Evolutionary conservation across 2,113 vertebrate genomes (phyloP).

Genomic region (Pelecanus crispus): DNA sequence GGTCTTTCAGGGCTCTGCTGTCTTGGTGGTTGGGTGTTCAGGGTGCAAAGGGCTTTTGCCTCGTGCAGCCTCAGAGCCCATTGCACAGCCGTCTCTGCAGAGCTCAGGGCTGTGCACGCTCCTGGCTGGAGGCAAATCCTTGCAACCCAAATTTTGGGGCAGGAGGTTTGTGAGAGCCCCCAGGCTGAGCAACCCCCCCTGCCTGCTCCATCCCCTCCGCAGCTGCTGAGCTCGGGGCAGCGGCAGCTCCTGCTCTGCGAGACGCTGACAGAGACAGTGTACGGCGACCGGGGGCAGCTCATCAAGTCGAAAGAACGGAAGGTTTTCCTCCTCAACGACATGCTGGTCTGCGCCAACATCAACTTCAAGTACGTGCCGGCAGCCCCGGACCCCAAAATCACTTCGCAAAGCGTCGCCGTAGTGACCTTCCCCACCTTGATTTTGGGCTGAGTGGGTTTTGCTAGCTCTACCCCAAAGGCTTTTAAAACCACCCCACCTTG

Average conservation of each 20-base stretch:
- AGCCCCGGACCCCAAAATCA: background rate
- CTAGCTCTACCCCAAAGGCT: no score
- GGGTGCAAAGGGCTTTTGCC: background rate
- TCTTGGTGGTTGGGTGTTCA: background rate
- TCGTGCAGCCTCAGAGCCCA: rapidly evolving
- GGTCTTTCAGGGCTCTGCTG: background rate
- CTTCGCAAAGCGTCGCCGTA: rapidly evolving
- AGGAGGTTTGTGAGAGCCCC: background rate
- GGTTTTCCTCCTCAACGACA: slow-evolving; percentile 91
- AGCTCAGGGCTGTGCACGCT: rapidly evolving
- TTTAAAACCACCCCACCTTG: background rate
- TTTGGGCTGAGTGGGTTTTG: background rate
- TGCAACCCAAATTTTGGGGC: background rate
- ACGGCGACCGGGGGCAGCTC: slow-evolving; percentile 87
- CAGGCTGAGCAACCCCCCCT: background rate
- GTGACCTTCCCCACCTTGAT: rapidly evolving
- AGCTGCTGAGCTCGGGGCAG: slow-evolving; percentile 88
- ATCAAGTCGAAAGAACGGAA: slow-evolving; percentile 94
- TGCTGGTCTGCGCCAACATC: slow-evolving; percentile 92
- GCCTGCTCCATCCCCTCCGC: background rate
- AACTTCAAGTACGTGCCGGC: slow-evolving; percentile 85
- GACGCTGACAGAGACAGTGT: slow-evolving; percentile 87
- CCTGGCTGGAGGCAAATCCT: background rate
- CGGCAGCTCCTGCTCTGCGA: slow-evolving; percentile 86
- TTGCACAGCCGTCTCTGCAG: rapidly evolving